A percentile compares a stretch with the other conserved stretches of the same genome.
Conservation (phyloP, 2,113 vertebrate genomes). For the Eretmochelys imbricata region DNA sequence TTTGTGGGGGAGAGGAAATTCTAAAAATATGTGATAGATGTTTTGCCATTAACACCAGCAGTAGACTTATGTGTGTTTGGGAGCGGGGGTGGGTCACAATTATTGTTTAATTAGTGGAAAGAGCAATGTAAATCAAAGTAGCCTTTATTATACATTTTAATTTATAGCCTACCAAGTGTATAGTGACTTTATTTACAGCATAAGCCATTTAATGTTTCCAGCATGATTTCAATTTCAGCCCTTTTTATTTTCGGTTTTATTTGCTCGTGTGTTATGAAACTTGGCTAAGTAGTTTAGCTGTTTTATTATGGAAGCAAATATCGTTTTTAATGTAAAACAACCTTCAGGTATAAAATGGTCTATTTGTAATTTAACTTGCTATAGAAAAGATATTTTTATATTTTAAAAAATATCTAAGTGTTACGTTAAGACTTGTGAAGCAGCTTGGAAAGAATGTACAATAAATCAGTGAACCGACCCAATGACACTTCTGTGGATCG, state of each 20-base stretch:
- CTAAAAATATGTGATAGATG: constrained; percentile 58
- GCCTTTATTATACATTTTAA: constrained; percentile 18
- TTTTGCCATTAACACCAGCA: constrained; percentile 63
- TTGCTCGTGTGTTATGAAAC: constrained; percentile 37
- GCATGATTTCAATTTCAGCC: constrained; percentile 55
- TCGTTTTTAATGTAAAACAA: constrained; percentile 41
- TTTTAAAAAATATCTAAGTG: not conserved
- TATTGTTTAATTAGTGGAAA: constrained; percentile 67
- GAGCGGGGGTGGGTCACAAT: not conserved
- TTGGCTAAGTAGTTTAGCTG: constrained; percentile 18
- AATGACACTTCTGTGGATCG: not conserved
- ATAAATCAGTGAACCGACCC: constrained; percentile 31
- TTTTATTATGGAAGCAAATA: constrained; percentile 47
- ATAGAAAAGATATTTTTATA: not conserved
- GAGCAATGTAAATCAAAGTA: constrained; percentile 49
- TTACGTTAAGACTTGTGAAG: constrained; percentile 23
- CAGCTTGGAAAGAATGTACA: constrained; percentile 12
- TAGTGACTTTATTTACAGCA: constrained; percentile 47
- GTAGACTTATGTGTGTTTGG: not conserved
- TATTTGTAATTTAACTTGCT: constrained; percentile 21
- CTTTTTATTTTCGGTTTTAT: constrained; percentile 13
- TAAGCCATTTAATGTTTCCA: constrained; percentile 53
- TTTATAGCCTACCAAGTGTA: constrained; percentile 31
- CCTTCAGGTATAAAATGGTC: constrained; percentile 20
- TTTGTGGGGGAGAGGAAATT: constrained; percentile 53